A percentile compares a stretch with the other conserved stretches of the same genome.
Evolutionary conservation across 2,113 vertebrate species (phyloP).

Genomic region (Pangasianodon hypophthalmus): DNA sequence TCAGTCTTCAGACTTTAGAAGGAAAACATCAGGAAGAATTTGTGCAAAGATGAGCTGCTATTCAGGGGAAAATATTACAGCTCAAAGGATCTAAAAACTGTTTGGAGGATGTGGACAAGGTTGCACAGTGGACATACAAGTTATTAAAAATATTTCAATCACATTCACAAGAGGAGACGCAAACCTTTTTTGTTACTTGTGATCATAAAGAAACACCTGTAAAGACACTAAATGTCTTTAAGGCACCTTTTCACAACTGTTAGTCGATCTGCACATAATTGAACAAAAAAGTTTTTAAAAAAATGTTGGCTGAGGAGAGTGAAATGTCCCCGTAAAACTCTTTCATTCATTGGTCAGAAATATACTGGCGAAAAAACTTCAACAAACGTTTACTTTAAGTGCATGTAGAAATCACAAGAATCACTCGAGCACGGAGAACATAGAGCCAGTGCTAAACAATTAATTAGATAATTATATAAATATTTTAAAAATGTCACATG

Average conservation of each 20-base stretch:
- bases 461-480: background rate
- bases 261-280: background rate
- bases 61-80: background rate
- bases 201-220: background rate
- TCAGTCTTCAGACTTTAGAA: too few relatives aligned
- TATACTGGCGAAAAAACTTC: too few relatives aligned
- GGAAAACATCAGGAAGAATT: too few relatives aligned
- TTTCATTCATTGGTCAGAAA: background rate
- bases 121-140: background rate
- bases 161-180: too few relatives aligned
- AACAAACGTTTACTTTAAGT: too few relatives aligned
- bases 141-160: background rate
- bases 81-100: background rate
- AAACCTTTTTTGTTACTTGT: too few relatives aligned
- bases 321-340: background rate
- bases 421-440: too few relatives aligned
- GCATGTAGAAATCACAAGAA: too few relatives aligned
- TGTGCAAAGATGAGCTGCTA: background rate
- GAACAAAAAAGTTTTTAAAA: background rate
- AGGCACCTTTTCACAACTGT: background rate
- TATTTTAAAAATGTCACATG: background rate
- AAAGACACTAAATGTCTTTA: too few relatives aligned
- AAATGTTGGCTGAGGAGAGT: too few relatives aligned
- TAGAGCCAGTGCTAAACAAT: too few relatives aligned
- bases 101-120: background rate